phyloP scores from a whole-genome alignment of 2,113 vertebrate species.

The Apistogramma diplotaenia region DNA sequence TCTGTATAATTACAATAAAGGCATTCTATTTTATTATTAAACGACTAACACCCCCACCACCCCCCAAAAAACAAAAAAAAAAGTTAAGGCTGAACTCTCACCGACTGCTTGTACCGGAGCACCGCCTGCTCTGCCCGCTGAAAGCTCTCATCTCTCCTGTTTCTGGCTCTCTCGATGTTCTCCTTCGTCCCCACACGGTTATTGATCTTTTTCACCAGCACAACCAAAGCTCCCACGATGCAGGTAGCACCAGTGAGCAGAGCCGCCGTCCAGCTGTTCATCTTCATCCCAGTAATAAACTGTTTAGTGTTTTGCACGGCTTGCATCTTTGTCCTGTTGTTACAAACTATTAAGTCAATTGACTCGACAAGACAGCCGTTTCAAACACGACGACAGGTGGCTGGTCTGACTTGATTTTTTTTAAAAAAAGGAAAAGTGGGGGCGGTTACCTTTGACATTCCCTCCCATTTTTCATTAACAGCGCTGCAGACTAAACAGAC shows the following conservation, averaged over 20 bases:
- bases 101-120: slow-evolving; percentile 50
- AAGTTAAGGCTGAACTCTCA: neutral
- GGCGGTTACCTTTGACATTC: neutral
- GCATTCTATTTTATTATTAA: too few relatives aligned
- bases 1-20: too few relatives aligned
- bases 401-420: neutral
- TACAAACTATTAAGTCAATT: neutral
- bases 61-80: too few relatives aligned
- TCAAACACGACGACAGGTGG: too few relatives aligned
- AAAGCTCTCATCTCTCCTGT: slow-evolving; percentile 38
- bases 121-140: slow-evolving; percentile 54
- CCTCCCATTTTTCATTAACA: too few relatives aligned
- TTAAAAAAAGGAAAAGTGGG: neutral
- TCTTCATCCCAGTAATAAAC: neutral
- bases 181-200: neutral
- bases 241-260: slow-evolving; percentile 37
- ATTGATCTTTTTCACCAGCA: slow-evolving; percentile 20
- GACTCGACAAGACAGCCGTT: neutral
- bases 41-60: too few relatives aligned
- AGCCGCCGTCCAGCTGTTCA: neutral
- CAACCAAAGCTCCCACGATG: slow-evolving; percentile 1
- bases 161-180: slow-evolving; percentile 57
- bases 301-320: neutral
- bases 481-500: too few relatives aligned
- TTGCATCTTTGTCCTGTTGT: neutral